Evolutionary conservation across 2,888 invertebrate genomes (phyloP).

Genomic region (Hirtodrosophila histrioides): DNA sequence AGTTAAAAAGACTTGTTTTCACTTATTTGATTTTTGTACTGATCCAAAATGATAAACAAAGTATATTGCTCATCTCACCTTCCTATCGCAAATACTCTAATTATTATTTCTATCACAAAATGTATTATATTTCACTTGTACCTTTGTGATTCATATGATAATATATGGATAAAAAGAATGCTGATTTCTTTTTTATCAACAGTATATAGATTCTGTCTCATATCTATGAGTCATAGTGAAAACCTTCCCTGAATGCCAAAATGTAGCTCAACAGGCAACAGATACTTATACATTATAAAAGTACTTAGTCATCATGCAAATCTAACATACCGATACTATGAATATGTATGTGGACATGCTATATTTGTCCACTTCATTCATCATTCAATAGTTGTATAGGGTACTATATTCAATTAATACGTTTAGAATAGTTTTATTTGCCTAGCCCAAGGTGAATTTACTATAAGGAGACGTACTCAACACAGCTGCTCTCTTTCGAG

Average conservation of each 20-base stretch:
- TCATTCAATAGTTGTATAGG: too few relatives aligned
- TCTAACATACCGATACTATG: conserved; percentile 4
- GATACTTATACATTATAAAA: background rate
- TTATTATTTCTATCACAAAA: conserved; percentile 3
- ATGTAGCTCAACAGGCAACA: conserved; percentile 11
- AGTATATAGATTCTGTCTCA: conserved; percentile 41
- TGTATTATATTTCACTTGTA: conserved; percentile 11
- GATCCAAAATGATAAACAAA: too few relatives aligned
- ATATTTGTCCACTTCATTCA: background rate
- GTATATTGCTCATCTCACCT: too few relatives aligned
- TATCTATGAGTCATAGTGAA: conserved; percentile 42
- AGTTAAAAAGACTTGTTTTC: too few relatives aligned
- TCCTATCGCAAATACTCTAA: background rate
- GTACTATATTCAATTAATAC: conserved; percentile 8
- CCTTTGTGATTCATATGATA: conserved; percentile 37
- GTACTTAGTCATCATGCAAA: conserved; percentile 29
- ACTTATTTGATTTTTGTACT: too few relatives aligned
- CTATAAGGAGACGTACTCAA: too few relatives aligned
- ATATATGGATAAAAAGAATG: conserved; percentile 4
- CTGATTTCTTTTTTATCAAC: conserved; percentile 18
- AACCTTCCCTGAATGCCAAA: conserved; percentile 40
- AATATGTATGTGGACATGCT: background rate
- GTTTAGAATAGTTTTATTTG: conserved; percentile 13
- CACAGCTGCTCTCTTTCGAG: too few relatives aligned
- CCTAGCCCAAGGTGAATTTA: background rate